Conservation (phyloP, 2,888 invertebrate species). For the Omphaloscelis lunosa region DNA sequence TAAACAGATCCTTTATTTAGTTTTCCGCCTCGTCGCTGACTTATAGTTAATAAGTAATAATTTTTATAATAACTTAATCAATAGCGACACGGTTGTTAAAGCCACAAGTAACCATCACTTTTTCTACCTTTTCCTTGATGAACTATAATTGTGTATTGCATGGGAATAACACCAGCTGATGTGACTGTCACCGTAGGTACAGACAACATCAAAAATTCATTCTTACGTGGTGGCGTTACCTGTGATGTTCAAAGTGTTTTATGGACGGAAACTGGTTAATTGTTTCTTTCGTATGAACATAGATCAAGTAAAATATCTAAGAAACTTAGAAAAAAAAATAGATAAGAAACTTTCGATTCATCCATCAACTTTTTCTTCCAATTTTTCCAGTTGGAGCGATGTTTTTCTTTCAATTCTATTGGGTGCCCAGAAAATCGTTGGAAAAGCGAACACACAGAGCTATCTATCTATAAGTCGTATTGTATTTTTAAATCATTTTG, state of each 20-base stretch:
- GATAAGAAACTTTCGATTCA: background rate
- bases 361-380: background rate
- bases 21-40: background rate
- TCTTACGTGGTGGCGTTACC: background rate
- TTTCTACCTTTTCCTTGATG: constrained; percentile 35
- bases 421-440: background rate
- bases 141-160: constrained; percentile 32
- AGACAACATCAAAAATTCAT: constrained; percentile 32
- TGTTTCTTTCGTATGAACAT: background rate
- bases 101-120: constrained; percentile 18
- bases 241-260: constrained; percentile 9
- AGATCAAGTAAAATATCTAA: background rate
- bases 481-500: background rate
- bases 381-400: background rate
- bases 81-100: constrained; percentile 22
- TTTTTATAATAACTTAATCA: constrained; percentile 25
- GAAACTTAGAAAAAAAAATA: no score
- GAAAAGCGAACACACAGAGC: background rate
- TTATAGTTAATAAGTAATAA: background rate
- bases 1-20: background rate
- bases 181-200: background rate
- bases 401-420: background rate
- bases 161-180: constrained; percentile 41
- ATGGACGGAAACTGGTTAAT: background rate
- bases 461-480: background rate